phyloP scores from a whole-genome alignment of 2,113 vertebrate species.

The Nansenia antarctica region DNA sequence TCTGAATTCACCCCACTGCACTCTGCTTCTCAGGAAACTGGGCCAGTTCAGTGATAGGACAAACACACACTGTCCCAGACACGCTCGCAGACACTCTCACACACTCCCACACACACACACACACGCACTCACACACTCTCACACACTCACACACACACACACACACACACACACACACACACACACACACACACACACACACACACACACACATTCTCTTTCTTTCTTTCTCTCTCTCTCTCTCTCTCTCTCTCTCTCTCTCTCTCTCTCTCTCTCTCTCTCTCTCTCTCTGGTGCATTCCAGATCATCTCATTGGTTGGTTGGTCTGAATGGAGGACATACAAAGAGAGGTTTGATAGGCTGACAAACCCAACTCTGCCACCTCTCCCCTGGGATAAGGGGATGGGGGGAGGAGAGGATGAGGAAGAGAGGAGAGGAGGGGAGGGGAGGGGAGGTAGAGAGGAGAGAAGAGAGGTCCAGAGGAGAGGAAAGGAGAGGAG shows the following conservation, averaged over 20 bases:
- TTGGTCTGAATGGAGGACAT: slow-evolving; percentile 39
- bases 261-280: slow-evolving; percentile 1
- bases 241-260: slow-evolving; percentile 9
- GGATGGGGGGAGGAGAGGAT: too few relatives aligned
- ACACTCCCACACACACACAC: too few relatives aligned
- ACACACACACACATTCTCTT: too few relatives aligned
- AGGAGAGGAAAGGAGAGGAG: too few relatives aligned
- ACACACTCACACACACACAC: background rate
- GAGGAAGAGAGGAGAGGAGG: background rate
- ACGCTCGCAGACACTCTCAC: too few relatives aligned
- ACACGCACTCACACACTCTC: background rate
- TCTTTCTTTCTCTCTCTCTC: background rate
- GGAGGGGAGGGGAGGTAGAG: too few relatives aligned
- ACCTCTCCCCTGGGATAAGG: too few relatives aligned
- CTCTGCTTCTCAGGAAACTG: too few relatives aligned
- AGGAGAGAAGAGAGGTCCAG: too few relatives aligned
- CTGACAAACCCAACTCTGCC: slow-evolving; percentile 27
- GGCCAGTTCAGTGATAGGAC: too few relatives aligned
- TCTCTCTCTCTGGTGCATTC: slow-evolving; percentile 6
- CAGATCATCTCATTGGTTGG: slow-evolving; percentile 42
- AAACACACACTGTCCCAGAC: too few relatives aligned
- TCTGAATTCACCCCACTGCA: too few relatives aligned
- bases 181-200: background rate
- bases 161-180: background rate
- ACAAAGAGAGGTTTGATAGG: slow-evolving; percentile 66